These are phyloP conservation scores for Globicephala melas DNA, from an alignment of 2,113 vertebrate genomes.

Conservation along the genomic window DNA sequence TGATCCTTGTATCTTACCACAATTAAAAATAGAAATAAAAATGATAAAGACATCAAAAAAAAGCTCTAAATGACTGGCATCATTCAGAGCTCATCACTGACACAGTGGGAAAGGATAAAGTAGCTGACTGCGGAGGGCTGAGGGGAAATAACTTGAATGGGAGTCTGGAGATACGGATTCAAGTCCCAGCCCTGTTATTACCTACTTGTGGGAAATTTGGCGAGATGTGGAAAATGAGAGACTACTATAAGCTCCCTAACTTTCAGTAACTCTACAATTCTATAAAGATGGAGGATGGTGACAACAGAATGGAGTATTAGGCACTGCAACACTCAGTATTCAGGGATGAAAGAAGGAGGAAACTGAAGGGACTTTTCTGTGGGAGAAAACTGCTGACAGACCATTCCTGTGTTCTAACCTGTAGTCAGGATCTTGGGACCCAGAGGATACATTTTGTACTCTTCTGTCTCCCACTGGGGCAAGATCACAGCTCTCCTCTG, in stretches of 20 bases:
- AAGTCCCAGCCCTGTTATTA: not conserved
- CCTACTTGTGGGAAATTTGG: not conserved
- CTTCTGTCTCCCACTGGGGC: not conserved
- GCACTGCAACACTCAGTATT: not conserved
- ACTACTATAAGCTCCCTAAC: not conserved
- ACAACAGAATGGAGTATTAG: not conserved
- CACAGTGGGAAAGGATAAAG: not conserved
- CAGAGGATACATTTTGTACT: not conserved
- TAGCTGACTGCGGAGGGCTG: not conserved
- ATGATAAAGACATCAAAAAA: not conserved
- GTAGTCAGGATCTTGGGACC: not conserved
- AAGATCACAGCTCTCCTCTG: not conserved
- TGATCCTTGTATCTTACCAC: not conserved
- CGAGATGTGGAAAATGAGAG: not conserved
- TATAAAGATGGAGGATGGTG: not conserved
- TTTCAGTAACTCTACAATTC: not conserved
- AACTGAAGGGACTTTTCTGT: not conserved
- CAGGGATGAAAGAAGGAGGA: not conserved
- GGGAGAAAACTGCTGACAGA: not conserved
- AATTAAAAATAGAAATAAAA: not conserved
- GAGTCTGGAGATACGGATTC: not conserved
- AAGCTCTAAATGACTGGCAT: not conserved
- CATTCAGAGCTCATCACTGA: not conserved
- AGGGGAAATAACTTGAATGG: not conserved
- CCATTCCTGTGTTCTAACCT: not conserved